These are phyloP conservation scores for Paraescarpia echinospica DNA, from an alignment of 1,140 invertebrate genomes.

Conservation along the genomic window DNA sequence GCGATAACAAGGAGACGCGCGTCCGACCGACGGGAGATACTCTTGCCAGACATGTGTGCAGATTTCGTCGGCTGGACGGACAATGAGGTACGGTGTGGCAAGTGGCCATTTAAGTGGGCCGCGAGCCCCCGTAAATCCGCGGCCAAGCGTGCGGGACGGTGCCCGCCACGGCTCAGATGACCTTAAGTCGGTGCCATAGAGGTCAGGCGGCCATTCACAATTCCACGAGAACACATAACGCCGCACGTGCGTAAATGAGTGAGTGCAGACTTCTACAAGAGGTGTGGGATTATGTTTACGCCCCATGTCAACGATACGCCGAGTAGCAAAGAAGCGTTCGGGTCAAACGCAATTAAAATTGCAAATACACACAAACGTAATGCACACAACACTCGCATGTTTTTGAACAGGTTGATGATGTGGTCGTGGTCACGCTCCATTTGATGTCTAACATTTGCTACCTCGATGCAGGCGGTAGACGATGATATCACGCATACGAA, in stretches of 20 bases:
- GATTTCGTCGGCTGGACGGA: not conserved
- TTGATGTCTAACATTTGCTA: too few relatives aligned
- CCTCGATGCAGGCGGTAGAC: too few relatives aligned
- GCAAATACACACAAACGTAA: not conserved
- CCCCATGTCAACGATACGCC: not conserved
- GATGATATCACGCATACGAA: too few relatives aligned
- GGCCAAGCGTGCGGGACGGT: not conserved
- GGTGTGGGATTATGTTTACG: not conserved
- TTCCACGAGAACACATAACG: not conserved
- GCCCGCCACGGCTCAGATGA: not conserved
- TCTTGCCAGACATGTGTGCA: not conserved
- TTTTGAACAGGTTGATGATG: not conserved
- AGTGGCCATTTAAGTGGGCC: not conserved
- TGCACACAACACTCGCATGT: not conserved
- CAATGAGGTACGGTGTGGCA: not conserved
- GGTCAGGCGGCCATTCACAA: not conserved
- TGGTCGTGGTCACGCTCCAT: too few relatives aligned
- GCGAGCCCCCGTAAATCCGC: not conserved
- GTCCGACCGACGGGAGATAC: not conserved
- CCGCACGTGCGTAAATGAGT: not conserved
- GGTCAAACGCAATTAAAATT: not conserved
- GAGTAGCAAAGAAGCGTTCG: not conserved
- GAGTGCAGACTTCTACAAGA: not conserved
- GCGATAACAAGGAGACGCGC: not conserved
- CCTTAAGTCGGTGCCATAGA: not conserved